phyloP scores from a whole-genome alignment of 2,888 invertebrate genomes.

The Biston betularia region DNA sequence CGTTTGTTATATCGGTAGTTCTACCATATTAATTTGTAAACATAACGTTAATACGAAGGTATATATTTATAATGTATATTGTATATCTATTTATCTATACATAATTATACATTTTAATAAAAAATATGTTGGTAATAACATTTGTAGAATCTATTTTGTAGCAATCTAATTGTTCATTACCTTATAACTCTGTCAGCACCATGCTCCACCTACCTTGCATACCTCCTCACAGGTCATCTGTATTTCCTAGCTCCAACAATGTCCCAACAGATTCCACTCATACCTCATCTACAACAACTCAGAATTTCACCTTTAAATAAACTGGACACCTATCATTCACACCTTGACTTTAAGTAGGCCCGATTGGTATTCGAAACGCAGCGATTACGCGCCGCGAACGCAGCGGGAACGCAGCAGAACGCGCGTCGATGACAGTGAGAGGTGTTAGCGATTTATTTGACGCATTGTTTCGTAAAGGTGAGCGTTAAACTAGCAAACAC shows the following conservation, averaged over 20 bases:
- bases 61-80: no score
- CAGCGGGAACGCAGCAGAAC: constrained; percentile 48
- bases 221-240: constrained; percentile 8
- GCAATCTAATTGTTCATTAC: constrained; percentile 9
- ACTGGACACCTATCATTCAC: constrained; percentile 69
- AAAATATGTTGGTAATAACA: neutral
- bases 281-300: constrained; percentile 1
- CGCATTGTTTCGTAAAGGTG: constrained; percentile 74
- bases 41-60: no score
- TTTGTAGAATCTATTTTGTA: neutral
- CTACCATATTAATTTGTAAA: no score
- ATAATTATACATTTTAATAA: no score
- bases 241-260: constrained; percentile 12
- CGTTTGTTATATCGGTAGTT: no score
- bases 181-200: constrained; percentile 21
- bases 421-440: constrained; percentile 64
- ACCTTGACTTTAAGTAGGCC: constrained; percentile 57
- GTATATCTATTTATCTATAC: no score
- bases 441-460: constrained; percentile 72
- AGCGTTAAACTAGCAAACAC: constrained; percentile 57
- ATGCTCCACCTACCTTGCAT: constrained; percentile 1
- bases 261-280: constrained; percentile 6
- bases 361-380: constrained; percentile 45
- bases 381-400: constrained; percentile 49
- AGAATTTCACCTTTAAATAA: constrained; percentile 48